phyloP scores from a whole-genome alignment of 2,888 invertebrate species.

The Lepidochrysops patricia region DNA sequence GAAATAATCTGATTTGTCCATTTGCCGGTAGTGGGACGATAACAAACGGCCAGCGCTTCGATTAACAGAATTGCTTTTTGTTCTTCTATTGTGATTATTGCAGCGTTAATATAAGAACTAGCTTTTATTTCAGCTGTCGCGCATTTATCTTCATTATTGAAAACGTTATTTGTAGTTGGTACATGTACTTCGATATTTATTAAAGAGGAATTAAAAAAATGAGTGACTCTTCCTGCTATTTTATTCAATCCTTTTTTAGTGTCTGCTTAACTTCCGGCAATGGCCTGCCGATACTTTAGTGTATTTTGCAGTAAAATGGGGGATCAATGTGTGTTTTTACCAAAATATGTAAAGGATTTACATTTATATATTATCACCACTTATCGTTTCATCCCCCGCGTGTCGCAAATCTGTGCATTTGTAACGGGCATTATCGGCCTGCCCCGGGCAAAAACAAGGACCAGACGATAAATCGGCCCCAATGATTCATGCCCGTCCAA shows the following conservation, averaged over 20 bases:
- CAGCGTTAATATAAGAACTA: slow-evolving; percentile 31
- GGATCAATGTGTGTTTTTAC: neutral
- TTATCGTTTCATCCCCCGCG: slow-evolving; percentile 27
- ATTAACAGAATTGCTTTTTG: slow-evolving; percentile 69
- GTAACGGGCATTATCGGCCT: slow-evolving; percentile 52
- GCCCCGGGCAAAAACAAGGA: slow-evolving; percentile 57
- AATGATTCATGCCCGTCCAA: slow-evolving; percentile 69
- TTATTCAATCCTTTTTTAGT: neutral
- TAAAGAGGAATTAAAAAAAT: too few species aligned
- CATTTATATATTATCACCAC: slow-evolving; percentile 14
- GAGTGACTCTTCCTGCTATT: neutral
- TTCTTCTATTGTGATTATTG: slow-evolving; percentile 44
- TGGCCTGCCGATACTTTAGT: too few species aligned
- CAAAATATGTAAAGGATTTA: slow-evolving; percentile 9
- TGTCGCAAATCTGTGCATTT: slow-evolving; percentile 53
- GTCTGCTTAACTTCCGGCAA: too few species aligned
- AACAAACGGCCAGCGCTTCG: slow-evolving; percentile 57
- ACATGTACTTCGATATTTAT: neutral
- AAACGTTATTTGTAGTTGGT: slow-evolving; percentile 16
- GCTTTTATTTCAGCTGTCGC: slow-evolving; percentile 23
- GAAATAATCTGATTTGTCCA: slow-evolving; percentile 75
- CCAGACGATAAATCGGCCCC: slow-evolving; percentile 57
- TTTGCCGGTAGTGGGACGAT: slow-evolving; percentile 57
- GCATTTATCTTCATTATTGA: slow-evolving; percentile 24
- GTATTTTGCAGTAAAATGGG: neutral